Evolutionary conservation across 2,888 invertebrate genomes (phyloP).

Genomic region (Macroteleia sp.): DNA sequence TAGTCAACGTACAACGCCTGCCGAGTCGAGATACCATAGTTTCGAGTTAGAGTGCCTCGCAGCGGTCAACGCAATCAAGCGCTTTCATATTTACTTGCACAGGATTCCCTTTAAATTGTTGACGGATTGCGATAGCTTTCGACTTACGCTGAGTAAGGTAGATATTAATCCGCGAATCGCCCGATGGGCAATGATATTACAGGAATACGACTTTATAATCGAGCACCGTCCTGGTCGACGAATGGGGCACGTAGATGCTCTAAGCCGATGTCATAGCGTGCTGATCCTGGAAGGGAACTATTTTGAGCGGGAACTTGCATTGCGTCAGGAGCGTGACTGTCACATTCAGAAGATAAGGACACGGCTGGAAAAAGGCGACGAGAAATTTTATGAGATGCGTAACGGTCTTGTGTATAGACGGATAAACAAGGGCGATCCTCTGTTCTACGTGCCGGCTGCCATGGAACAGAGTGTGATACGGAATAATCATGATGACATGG

Average conservation of each 20-base stretch:
- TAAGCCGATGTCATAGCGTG: neutral
- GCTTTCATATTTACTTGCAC: slow-evolving; percentile 11
- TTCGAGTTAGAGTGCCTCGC: slow-evolving; percentile 43
- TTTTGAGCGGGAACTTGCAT: slow-evolving; percentile 8
- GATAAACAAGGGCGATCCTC: slow-evolving; percentile 21
- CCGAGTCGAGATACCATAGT: slow-evolving; percentile 9
- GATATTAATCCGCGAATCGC: slow-evolving; percentile 15
- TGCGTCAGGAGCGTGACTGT: slow-evolving; percentile 7
- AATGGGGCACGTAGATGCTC: slow-evolving; percentile 4
- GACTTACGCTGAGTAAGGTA: slow-evolving; percentile 8
- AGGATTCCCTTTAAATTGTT: neutral
- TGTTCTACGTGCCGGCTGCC: slow-evolving; percentile 22
- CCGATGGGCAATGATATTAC: slow-evolving; percentile 9
- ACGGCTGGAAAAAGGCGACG: slow-evolving; percentile 21
- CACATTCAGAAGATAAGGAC: slow-evolving; percentile 9
- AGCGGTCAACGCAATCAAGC: slow-evolving; percentile 66
- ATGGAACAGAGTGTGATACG: neutral
- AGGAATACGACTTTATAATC: neutral
- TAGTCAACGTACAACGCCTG: neutral
- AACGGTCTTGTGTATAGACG: slow-evolving; percentile 68
- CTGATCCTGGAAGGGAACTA: slow-evolving; percentile 3
- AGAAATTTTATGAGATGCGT: slow-evolving; percentile 53
- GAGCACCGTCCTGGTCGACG: slow-evolving; percentile 4
- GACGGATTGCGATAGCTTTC: slow-evolving; percentile 16
- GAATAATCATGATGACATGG: slow-evolving; percentile 55